A percentile compares a stretch with the other conserved stretches of the same genome.
phyloP scores from a whole-genome alignment of 2,797 vertebrate species.

The Clarias fuscus region DNA sequence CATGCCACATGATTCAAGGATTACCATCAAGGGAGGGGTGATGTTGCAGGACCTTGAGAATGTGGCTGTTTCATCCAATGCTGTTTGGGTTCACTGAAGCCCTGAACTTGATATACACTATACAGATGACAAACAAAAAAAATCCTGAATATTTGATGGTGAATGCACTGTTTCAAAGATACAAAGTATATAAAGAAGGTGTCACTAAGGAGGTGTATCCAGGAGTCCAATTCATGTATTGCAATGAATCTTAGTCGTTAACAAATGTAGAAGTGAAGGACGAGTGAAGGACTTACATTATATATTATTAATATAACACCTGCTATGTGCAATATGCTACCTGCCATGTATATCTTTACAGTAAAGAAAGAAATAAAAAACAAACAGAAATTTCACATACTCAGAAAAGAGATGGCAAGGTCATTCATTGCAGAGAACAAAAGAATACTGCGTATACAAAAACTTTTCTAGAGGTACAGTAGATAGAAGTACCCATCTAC shows the following conservation, averaged over 20 bases:
- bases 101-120: too few relatives aligned
- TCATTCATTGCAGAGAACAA: not conserved
- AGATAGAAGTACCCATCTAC: not conserved
- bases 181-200: not conserved
- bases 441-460: not conserved
- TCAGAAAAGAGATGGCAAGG: not conserved
- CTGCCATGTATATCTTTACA: not conserved
- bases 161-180: not conserved
- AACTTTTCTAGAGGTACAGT: not conserved
- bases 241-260: not conserved
- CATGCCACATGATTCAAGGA: not conserved
- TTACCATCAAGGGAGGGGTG: slow-evolving; percentile 1
- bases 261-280: not conserved
- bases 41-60: not conserved
- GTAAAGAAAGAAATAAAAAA: not conserved
- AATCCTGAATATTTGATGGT: not conserved
- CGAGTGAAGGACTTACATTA: not conserved
- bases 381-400: not conserved
- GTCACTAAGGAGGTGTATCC: not conserved
- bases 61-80: not conserved
- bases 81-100: not conserved
- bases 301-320: too few relatives aligned
- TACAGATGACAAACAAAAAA: too few relatives aligned
- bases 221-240: not conserved
- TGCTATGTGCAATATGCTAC: too few relatives aligned